These are phyloP conservation scores for Meteorus sp. DNA, from an alignment of 1,140 invertebrate species.

Conservation along the genomic window DNA sequence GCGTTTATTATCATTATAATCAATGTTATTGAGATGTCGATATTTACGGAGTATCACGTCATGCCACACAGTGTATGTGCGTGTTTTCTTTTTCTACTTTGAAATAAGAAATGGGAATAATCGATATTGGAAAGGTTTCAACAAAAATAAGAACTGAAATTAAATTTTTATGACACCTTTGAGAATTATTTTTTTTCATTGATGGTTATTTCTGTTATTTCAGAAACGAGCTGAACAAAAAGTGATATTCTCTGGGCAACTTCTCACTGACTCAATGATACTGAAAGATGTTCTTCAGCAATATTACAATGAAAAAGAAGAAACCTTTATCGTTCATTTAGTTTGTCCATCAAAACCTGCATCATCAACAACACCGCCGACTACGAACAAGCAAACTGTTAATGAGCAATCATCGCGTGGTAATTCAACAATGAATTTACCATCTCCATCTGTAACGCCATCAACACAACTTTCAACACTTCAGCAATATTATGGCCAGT, in stretches of 20 bases:
- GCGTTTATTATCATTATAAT: no score
- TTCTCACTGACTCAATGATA: constrained; percentile 74
- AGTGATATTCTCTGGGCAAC: constrained; percentile 87
- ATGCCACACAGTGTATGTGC: no score
- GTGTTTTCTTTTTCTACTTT: no score
- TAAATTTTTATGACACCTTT: background rate
- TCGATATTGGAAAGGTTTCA: no score
- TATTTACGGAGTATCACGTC: no score
- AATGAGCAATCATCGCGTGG: background rate
- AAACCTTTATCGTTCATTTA: constrained; percentile 72
- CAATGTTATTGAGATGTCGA: no score
- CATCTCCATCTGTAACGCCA: constrained; percentile 16
- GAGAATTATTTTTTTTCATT: constrained; percentile 15
- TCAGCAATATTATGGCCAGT: constrained; percentile 47
- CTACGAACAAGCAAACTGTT: background rate
- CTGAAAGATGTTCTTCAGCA: constrained; percentile 80
- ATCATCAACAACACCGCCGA: background rate
- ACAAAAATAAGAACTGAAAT: no score
- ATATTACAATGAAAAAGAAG: constrained; percentile 68
- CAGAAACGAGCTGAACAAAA: constrained; percentile 81
- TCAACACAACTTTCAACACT: constrained; percentile 38
- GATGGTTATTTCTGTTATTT: constrained; percentile 41
- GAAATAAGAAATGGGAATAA: no score
- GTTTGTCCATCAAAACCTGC: constrained; percentile 68
- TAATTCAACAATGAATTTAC: constrained; percentile 3